These are phyloP conservation scores for Cremastobaeus sp. DNA, from an alignment of 2,888 invertebrate genomes.

Conservation along the genomic window DNA sequence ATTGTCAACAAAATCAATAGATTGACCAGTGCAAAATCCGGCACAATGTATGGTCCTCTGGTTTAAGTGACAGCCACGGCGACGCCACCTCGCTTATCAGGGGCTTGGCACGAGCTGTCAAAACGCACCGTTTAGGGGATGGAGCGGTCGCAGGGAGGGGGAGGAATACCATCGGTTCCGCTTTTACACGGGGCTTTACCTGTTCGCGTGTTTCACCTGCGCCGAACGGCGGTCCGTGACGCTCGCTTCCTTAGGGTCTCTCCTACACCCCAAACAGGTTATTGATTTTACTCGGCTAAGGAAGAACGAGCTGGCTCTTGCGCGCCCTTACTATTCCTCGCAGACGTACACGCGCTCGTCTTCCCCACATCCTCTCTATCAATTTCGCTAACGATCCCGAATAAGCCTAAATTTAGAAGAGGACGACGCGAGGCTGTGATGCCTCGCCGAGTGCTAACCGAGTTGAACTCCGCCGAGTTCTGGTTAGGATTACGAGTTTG, in stretches of 20 bases:
- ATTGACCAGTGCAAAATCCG: slow-evolving; percentile 42
- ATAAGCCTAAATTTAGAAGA: slow-evolving; percentile 46
- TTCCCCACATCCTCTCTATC: slow-evolving; percentile 24
- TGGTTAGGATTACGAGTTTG: too few relatives aligned
- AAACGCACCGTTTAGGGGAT: slow-evolving; percentile 10
- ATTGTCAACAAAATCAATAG: slow-evolving; percentile 49
- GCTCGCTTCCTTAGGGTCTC: slow-evolving; percentile 71
- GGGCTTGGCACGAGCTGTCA: slow-evolving; percentile 47
- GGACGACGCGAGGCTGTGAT: too few relatives aligned
- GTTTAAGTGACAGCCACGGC: slow-evolving; percentile 32
- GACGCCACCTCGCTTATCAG: slow-evolving; percentile 41
- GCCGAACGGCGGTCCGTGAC: slow-evolving; percentile 64
- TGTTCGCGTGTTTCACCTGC: slow-evolving; percentile 62
- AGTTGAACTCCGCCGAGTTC: too few relatives aligned
- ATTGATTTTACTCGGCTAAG: slow-evolving; percentile 75
- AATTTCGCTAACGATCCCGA: slow-evolving; percentile 21
- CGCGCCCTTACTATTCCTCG: slow-evolving; percentile 62
- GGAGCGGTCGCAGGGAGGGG: slow-evolving; percentile 7
- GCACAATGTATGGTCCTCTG: slow-evolving; percentile 23
- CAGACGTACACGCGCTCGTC: slow-evolving; percentile 47
- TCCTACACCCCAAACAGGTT: slow-evolving; percentile 74
- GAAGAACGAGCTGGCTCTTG: slow-evolving; percentile 70
- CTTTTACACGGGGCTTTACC: slow-evolving; percentile 54
- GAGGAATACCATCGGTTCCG: slow-evolving; percentile 21
- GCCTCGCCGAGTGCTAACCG: too few relatives aligned